Conservation (phyloP, 2,797 vertebrate species). For the Enteromius treurensis region DNA sequence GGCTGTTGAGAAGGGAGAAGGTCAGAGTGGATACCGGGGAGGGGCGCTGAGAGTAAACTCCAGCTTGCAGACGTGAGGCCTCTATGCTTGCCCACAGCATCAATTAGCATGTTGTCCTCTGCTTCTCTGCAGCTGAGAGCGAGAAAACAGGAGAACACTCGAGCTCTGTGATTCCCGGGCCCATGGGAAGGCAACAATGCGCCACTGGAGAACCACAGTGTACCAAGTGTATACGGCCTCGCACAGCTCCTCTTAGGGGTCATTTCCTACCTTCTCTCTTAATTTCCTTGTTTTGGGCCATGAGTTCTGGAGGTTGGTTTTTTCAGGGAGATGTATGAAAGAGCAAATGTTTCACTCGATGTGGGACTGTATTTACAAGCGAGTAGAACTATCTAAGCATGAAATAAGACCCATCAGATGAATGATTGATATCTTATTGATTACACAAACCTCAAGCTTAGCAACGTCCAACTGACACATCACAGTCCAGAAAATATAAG, state of each 20-base stretch:
- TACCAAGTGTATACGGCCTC: slow-evolving; percentile 67
- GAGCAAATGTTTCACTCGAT: slow-evolving; percentile 59
- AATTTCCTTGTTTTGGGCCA: slow-evolving; percentile 77
- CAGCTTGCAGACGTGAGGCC: slow-evolving; percentile 71
- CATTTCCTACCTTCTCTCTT: slow-evolving; percentile 81
- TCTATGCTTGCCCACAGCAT: slow-evolving; percentile 74
- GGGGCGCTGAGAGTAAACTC: slow-evolving; percentile 53
- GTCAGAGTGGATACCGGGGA: slow-evolving; percentile 28
- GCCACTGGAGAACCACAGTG: slow-evolving; percentile 73
- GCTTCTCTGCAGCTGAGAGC: slow-evolving; percentile 59
- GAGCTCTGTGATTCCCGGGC: slow-evolving; percentile 66
- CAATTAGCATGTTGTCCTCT: slow-evolving; percentile 78
- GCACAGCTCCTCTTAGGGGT: slow-evolving; percentile 71
- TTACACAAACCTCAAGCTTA: not conserved
- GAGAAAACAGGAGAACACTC: slow-evolving; percentile 70
- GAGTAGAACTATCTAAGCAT: not conserved
- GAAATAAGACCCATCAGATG: not conserved
- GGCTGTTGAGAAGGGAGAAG: slow-evolving; percentile 45
- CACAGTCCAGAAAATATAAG: not conserved
- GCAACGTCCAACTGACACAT: not conserved
- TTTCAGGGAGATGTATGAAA: slow-evolving; percentile 68
- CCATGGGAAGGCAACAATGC: slow-evolving; percentile 71
- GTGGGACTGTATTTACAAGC: slow-evolving; percentile 54
- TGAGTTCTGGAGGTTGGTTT: slow-evolving; percentile 62
- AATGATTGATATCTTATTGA: not conserved